phyloP scores from a whole-genome alignment of 2,888 invertebrate species.

The Bimastos eiseni region DNA sequence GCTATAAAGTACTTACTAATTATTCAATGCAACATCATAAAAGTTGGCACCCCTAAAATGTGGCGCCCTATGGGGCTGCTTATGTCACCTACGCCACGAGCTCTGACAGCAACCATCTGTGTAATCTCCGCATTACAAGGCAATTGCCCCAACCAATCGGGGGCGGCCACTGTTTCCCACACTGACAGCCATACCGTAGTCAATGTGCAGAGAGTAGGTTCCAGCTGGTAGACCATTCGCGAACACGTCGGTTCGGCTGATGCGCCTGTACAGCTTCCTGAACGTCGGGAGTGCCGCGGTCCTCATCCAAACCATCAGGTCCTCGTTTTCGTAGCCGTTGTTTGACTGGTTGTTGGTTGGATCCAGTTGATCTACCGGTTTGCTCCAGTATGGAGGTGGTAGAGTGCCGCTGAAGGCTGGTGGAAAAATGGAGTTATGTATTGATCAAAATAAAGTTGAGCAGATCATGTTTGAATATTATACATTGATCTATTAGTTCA shows the following conservation, averaged over 20 bases:
- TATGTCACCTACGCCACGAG: too few species aligned
- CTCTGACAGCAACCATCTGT: too few species aligned
- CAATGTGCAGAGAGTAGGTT: constrained; percentile 65
- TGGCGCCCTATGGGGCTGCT: too few species aligned
- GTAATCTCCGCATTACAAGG: too few species aligned
- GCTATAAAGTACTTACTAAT: too few species aligned
- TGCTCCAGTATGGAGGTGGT: constrained; percentile 84
- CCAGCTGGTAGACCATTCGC: constrained; percentile 75
- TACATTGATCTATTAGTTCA: too few species aligned
- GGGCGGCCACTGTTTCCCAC: background rate
- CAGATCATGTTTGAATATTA: too few species aligned
- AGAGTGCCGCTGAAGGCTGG: constrained; percentile 56
- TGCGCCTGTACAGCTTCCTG: constrained; percentile 73
- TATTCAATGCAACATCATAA: too few species aligned
- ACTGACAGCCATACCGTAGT: constrained; percentile 48
- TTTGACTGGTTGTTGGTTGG: constrained; percentile 67
- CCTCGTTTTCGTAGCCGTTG: constrained; percentile 96
- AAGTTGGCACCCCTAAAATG: too few species aligned
- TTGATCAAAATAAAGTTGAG: too few species aligned
- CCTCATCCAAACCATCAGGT: constrained; percentile 99
- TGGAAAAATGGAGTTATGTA: background rate
- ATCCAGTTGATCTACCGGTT: constrained; percentile 78
- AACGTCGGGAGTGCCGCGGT: constrained; percentile 96
- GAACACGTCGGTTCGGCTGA: constrained; percentile 75
- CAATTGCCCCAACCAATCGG: too few species aligned